Evolutionary conservation across 1,140 invertebrate genomes (phyloP).

Genomic region (Lasioglossum albipes): DNA sequence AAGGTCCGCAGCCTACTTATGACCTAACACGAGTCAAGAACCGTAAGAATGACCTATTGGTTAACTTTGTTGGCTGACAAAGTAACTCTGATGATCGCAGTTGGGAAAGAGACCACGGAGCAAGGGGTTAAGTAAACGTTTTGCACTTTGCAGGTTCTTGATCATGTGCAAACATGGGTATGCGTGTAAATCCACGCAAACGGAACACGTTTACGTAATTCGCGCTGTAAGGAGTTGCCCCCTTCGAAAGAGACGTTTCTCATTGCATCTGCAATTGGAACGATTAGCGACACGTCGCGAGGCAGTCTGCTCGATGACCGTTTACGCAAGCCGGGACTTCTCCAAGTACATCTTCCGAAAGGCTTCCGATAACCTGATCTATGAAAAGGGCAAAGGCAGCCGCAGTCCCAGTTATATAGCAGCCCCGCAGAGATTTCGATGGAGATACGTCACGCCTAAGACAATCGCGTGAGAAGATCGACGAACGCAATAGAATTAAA

Average conservation of each 20-base stretch:
- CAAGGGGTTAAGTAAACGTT: neutral
- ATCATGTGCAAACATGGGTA: neutral
- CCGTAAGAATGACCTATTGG: too few species aligned
- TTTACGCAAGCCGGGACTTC: constrained; percentile 12
- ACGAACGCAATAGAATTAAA: too few species aligned
- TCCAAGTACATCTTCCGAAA: constrained; percentile 32
- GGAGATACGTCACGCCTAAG: constrained; percentile 38
- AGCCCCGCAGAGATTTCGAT: constrained; percentile 38
- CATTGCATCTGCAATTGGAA: constrained; percentile 12
- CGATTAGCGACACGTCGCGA: neutral
- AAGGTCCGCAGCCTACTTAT: too few species aligned
- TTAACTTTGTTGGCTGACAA: too few species aligned
- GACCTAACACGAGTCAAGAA: too few species aligned
- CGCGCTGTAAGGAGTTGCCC: constrained; percentile 41
- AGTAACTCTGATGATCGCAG: too few species aligned
- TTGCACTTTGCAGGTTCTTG: neutral
- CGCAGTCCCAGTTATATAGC: constrained; percentile 46
- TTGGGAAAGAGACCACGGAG: too few species aligned
- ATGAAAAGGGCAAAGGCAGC: constrained; percentile 54
- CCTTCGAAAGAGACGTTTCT: neutral
- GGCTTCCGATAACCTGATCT: constrained; percentile 59
- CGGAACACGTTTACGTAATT: constrained; percentile 39
- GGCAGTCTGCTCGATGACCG: constrained; percentile 11
- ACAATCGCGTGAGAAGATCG: neutral
- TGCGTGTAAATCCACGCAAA: constrained; percentile 40